phyloP scores from a whole-genome alignment of 2,113 vertebrate species.

The Sula dactylatra region DNA sequence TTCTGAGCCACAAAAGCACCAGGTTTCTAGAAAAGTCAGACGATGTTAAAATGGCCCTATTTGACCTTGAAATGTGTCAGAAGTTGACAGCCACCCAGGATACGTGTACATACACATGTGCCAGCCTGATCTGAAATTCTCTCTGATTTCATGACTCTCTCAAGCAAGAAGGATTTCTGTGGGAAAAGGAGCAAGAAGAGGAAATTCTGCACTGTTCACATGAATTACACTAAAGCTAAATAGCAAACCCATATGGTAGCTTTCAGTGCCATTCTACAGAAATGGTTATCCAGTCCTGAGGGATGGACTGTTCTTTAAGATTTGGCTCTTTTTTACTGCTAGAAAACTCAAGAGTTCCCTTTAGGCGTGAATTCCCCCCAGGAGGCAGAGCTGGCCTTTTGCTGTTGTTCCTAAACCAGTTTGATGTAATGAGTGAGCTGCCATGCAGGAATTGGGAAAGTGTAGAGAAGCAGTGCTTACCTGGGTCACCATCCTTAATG shows the following conservation, averaged over 20 bases:
- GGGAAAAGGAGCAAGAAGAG: neutral
- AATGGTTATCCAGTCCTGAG: neutral
- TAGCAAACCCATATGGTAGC: neutral
- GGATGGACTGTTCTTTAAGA: neutral
- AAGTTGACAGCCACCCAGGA: neutral
- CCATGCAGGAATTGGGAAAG: neutral
- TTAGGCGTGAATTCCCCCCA: neutral
- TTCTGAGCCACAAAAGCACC: neutral
- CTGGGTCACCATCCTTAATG: neutral
- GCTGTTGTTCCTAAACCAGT: neutral
- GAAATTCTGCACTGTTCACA: neutral
- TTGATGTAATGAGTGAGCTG: rapidly evolving
- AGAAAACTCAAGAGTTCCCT: neutral
- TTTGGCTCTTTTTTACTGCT: neutral
- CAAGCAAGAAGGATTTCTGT: neutral
- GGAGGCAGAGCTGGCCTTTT: neutral
- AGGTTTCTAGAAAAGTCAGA: neutral
- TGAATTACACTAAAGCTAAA: neutral
- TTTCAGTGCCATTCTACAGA: neutral
- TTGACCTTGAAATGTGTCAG: neutral
- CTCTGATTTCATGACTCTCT: neutral
- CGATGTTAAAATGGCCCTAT: neutral
- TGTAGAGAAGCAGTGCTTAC: neutral
- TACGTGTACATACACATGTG: neutral
- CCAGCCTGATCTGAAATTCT: neutral